These are phyloP conservation scores for Perodicticus potto DNA, from an alignment of 2,797 vertebrate species.

Conservation along the genomic window DNA sequence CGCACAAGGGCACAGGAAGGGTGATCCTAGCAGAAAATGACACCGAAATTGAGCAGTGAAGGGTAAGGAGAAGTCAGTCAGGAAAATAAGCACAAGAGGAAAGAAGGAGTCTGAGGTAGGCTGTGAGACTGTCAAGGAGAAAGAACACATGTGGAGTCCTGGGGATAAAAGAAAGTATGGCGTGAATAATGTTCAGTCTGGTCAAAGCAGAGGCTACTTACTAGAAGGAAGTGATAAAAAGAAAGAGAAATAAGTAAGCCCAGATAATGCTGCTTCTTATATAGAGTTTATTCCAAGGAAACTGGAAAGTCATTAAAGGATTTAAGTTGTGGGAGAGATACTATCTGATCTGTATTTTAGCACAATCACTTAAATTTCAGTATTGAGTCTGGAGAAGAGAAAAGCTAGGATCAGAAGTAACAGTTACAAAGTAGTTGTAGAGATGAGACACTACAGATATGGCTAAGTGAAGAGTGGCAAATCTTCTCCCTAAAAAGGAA, in stretches of 20 bases:
- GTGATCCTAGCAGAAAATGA: neutral
- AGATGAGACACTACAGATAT: neutral
- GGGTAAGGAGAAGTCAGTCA: neutral
- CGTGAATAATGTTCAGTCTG: neutral
- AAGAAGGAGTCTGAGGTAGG: neutral
- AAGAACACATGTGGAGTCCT: neutral
- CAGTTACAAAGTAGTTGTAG: neutral
- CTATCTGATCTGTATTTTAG: neutral
- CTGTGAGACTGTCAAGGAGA: neutral
- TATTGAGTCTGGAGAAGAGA: neutral
- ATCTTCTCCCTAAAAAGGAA: neutral
- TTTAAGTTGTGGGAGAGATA: neutral
- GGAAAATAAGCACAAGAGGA: neutral
- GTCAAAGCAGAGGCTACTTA: neutral
- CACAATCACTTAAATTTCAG: neutral
- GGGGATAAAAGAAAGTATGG: neutral
- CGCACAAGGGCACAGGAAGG: neutral
- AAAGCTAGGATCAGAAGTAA: constrained; percentile 35
- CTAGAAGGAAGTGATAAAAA: neutral
- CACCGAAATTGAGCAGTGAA: neutral
- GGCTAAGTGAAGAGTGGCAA: neutral
- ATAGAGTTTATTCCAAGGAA: neutral
- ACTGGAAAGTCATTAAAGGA: neutral
- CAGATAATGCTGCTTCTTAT: neutral
- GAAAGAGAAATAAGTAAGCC: constrained; percentile 15